Evolutionary conservation across 2,888 invertebrate genomes (phyloP), one percentile per base, ranked within the genome.

Genomic region (Trilocha varians): DNA sequence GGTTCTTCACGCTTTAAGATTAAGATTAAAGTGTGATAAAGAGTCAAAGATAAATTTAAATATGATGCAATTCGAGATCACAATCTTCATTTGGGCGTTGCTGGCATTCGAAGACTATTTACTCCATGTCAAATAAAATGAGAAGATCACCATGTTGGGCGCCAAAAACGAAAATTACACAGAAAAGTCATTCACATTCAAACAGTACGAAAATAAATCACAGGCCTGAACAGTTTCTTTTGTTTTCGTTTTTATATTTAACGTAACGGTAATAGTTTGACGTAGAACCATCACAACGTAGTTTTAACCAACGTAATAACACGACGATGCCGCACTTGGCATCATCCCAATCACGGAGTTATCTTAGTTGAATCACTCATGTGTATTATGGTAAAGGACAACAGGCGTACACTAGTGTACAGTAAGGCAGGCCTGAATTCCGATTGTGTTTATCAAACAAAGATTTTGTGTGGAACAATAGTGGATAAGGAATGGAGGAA

Each of bases 351-450:
- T 34, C 34, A 16, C n/a, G 15, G 33, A 34, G 13, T 11, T 33
- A 42, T 34, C 37, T 34, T 33, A 17, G 25, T 15, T 42, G 41
- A 42, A 42, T 42, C 41, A 42, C 16, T 11, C 14, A 32, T 32
- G 15, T 32, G 15, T 18, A 38, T 38, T 38, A 14, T 37, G 36
- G 11, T 18, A 17, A 16, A 15, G 34, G 13, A 18, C 42, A 34
- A 32, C 25, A 25, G 8, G 25, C 5, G n/a, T 16, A 36, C 16
- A 13, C 14, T 33, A 16, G 33, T 9, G 14, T n/a, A 17, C 14
- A 37, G 37, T 37, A 41, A 32, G 13, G 11, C 16, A 41, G 16
- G 9, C n/a, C n/a, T n/a, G n/a, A n/a, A n/a, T n/a, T n/a, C n/a
- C n/a, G n/a, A n/a, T n/a, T n/a, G n/a, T n/a, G n/a, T n/a, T n/a